These are phyloP conservation scores for Tanaodytes sp. DNA, from an alignment of 2,888 invertebrate species.

Conservation along the genomic window DNA sequence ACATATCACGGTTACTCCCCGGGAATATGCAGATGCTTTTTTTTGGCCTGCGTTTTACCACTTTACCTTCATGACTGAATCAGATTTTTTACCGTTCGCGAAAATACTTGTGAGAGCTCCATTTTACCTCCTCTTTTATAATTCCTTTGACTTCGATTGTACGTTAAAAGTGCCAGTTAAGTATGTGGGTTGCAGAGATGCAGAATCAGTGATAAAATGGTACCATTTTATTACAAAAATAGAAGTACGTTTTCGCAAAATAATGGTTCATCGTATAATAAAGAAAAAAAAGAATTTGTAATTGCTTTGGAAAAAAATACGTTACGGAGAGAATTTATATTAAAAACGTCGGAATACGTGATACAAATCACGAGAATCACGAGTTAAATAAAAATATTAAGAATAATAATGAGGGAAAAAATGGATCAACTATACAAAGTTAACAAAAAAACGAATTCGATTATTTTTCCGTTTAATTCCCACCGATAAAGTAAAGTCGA, in stretches of 20 bases:
- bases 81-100: constrained; percentile 31
- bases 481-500: constrained; percentile 35
- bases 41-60: constrained; percentile 36
- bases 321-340: too few relatives aligned
- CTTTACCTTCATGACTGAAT: constrained; percentile 37
- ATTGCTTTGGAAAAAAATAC: too few relatives aligned
- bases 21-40: constrained; percentile 33
- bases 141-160: constrained; percentile 33
- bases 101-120: constrained; percentile 25
- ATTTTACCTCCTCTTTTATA: constrained; percentile 18
- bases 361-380: too few relatives aligned
- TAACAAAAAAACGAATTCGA: too few relatives aligned
- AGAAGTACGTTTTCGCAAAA: too few relatives aligned
- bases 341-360: too few relatives aligned
- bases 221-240: constrained; percentile 31
- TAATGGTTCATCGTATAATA: too few relatives aligned
- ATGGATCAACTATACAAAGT: too few relatives aligned
- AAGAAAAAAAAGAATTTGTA: too few relatives aligned
- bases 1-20: constrained; percentile 41
- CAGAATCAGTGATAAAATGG: constrained; percentile 31
- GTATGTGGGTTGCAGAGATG: constrained; percentile 26
- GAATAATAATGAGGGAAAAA: too few relatives aligned
- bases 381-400: too few relatives aligned
- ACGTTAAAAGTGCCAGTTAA: constrained; percentile 29
- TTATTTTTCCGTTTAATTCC: constrained; percentile 29